Base-by-base conservation (phyloP, 1,140 invertebrate species). In the Conopomorpha cramerella region DNA sequence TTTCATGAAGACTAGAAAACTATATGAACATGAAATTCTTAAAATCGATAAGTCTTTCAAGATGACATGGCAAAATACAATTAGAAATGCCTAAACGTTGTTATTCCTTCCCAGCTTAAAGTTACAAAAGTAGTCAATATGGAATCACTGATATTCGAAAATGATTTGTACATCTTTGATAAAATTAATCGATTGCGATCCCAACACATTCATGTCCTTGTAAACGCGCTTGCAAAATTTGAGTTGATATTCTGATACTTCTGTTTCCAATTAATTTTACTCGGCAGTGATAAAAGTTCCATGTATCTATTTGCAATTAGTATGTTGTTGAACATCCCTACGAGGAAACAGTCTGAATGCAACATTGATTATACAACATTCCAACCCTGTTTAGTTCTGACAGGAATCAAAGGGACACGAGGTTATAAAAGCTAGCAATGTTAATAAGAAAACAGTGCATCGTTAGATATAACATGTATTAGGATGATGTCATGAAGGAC, bases 11-110 rank as follows among this genome's bases (percentile, higher is more conserved):
- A 64, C 71, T 76, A 76, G 66, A 76, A 58, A 57, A 67, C 67
- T 76, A 76, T 56, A 72, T 72, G 67, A 71, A 67, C 58, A 72
- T 71, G 67, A 71, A 72, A 72, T 67, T 56, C 62, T 72, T 68
- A 68, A 51, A 71, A 60, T n/a, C 59, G 54, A 70, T 72, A 76
- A 76, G 71, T 76, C 67, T 76, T 76, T 68, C 62, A 76, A 60
- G 63, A 57, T 71, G 67, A 51, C 55, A 63, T 51, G 56, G 54
- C 64, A 65, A 67, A 60, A 56, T 59, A 66, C 55, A 59, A 60
- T 46, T 52, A 63, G 59, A 71, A 72, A 74, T 72, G 70, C 70
- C 67, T 60, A 46, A 48, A 45, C 51, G 34, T 62, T 46, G 55
- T 57, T 61, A 40, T 51, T 46, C 56, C 42, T 31, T 46, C 45